Percentiles rank a stretch among this genome's conserved stretches.
Evolutionary conservation across 2,888 invertebrate genomes (phyloP).

Genomic region (Tipula lateralis): DNA sequence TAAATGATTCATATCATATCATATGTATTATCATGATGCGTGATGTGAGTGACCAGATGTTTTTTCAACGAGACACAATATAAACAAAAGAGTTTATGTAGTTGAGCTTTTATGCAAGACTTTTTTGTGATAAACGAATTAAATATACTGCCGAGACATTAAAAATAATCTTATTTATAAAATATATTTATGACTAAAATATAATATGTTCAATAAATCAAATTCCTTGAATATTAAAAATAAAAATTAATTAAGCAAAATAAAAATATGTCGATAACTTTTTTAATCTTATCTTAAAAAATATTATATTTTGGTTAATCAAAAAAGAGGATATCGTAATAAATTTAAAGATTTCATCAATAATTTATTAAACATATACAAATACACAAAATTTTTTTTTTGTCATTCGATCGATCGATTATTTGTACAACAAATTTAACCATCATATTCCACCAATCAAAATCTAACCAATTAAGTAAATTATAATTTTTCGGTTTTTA

Average conservation of each 20-base stretch:
- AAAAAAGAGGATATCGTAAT: slow-evolving; percentile 24
- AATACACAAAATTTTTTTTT: not conserved
- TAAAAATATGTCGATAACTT: not conserved
- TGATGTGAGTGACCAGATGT: not conserved
- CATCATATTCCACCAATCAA: slow-evolving; percentile 6
- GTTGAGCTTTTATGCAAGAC: not conserved
- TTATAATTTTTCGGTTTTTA: not conserved
- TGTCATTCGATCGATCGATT: slow-evolving; percentile 19
- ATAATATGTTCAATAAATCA: not conserved
- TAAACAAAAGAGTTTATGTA: too few relatives aligned
- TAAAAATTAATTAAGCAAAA: not conserved
- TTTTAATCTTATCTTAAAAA: slow-evolving; percentile 3
- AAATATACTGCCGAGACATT: not conserved
- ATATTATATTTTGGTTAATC: not conserved
- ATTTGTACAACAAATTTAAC: not conserved
- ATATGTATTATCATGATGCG: too few relatives aligned
- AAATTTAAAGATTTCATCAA: slow-evolving; percentile 19
- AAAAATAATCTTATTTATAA: not conserved
- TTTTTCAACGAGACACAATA: not conserved
- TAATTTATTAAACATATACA: not conserved
- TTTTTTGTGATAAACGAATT: not conserved
- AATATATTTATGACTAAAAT: slow-evolving; percentile 7
- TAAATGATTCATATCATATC: not conserved
- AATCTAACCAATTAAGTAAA: not conserved
- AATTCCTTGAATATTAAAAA: not conserved